Conservation (phyloP, 2,888 invertebrate genomes). For the Mythimna vitellina region DNA sequence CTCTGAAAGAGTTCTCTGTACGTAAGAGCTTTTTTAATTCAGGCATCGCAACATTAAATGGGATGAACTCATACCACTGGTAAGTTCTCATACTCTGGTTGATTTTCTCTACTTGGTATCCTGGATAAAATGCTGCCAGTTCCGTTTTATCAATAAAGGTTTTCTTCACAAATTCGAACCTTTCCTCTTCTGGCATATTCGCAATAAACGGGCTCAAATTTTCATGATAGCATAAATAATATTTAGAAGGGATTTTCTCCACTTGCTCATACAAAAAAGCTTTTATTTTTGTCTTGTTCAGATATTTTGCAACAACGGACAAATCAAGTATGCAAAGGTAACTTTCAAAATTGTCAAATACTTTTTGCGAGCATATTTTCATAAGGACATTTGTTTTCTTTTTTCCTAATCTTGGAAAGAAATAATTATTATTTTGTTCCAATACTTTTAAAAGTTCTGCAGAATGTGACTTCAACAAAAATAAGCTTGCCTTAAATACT, state of each 20-base stretch:
- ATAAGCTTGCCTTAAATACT: constrained; percentile 27
- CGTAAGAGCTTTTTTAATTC: constrained; percentile 77
- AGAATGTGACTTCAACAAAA: constrained; percentile 66
- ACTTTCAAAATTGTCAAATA: constrained; percentile 17
- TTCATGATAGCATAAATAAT: neutral
- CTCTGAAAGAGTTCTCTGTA: constrained; percentile 72
- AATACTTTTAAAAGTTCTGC: constrained; percentile 72
- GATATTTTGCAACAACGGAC: constrained; percentile 4
- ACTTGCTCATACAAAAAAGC: constrained; percentile 70
- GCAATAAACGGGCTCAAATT: neutral
- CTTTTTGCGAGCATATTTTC: constrained; percentile 7
- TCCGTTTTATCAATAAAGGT: constrained; percentile 30
- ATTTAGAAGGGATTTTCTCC: neutral
- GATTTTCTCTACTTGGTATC: constrained; percentile 7
- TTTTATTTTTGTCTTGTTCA: constrained; percentile 70
- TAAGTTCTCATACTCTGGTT: constrained; percentile 54
- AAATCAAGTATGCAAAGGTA: neutral
- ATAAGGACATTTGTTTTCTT: constrained; percentile 23
- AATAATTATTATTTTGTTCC: constrained; percentile 50
- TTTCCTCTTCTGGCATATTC: constrained; percentile 21
- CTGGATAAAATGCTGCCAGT: constrained; percentile 2
- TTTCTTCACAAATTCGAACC: constrained; percentile 16
- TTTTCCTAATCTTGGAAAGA: constrained; percentile 61
- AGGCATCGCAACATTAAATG: constrained; percentile 72
- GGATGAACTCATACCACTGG: constrained; percentile 49